Evolutionary conservation across 2,113 vertebrate species (phyloP).

Genomic region (Mormyrus lacerda): DNA sequence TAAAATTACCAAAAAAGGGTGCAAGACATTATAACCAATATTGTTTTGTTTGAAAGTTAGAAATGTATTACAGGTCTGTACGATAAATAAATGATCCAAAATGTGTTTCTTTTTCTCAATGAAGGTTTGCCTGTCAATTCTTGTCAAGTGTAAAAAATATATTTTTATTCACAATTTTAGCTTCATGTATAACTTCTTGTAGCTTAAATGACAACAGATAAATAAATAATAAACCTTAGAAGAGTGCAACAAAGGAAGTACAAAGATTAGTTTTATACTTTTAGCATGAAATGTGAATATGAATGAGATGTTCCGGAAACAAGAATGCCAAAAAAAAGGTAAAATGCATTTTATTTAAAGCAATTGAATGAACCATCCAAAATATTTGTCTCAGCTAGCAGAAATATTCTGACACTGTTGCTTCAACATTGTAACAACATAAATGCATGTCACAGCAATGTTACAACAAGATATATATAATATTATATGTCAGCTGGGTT

Average conservation of each 20-base stretch:
- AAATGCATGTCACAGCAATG: background rate
- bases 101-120: background rate
- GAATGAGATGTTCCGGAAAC: background rate
- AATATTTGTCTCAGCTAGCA: background rate
- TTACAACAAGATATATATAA: background rate
- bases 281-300: background rate
- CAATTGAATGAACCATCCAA: background rate
- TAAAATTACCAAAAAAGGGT: background rate
- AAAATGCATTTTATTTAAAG: slow-evolving; percentile 9
- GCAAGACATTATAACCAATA: background rate
- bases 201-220: background rate
- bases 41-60: background rate
- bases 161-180: background rate
- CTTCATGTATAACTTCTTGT: background rate
- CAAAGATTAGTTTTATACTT: background rate
- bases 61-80: background rate
- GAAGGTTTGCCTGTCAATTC: background rate
- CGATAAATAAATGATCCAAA: background rate
- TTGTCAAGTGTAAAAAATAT: background rate
- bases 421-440: background rate
- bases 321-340: background rate
- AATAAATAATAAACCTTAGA: background rate
- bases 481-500: background rate
- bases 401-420: slow-evolving; percentile 8
- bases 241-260: background rate